Percentiles rank a stretch among this genome's conserved stretches.
Conservation (phyloP, 2,888 invertebrate species). For the Rambutsinella grinnellia region DNA sequence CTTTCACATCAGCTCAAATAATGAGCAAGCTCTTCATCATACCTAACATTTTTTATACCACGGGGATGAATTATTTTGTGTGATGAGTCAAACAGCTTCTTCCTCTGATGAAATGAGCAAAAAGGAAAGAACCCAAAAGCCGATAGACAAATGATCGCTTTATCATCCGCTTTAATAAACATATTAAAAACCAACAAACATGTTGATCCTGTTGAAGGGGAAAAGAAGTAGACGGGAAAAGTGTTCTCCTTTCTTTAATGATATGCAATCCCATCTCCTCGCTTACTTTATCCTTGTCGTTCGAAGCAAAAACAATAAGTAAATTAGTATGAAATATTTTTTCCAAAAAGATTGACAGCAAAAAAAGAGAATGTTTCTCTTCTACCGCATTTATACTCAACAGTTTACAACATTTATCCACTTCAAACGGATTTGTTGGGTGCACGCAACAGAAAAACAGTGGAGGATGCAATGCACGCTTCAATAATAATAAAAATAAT, state of each 20-base stretch:
- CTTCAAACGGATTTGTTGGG: constrained; percentile 35
- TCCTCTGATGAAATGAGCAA: constrained; percentile 33
- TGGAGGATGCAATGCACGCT: constrained; percentile 25
- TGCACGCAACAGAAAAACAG: constrained; percentile 45
- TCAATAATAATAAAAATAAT: constrained; percentile 17
- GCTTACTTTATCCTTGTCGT: too few species aligned
- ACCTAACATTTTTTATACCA: too few species aligned
- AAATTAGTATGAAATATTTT: constrained; percentile 34
- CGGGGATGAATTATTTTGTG: constrained; percentile 7
- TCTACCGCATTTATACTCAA: constrained; percentile 1
- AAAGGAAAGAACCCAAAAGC: too few species aligned
- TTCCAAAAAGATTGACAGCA: constrained; percentile 35
- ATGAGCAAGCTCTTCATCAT: too few species aligned
- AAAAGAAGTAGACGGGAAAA: too few species aligned
- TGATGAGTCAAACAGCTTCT: constrained; percentile 41
- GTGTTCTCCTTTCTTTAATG: not conserved
- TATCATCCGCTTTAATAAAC: constrained; percentile 22
- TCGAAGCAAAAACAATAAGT: constrained; percentile 27
- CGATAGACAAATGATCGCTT: too few species aligned
- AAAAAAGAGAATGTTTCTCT: too few species aligned
- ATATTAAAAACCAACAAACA: too few species aligned
- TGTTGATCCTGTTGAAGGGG: too few species aligned
- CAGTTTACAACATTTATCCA: constrained; percentile 46
- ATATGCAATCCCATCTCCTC: constrained; percentile 25
- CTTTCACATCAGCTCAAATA: constrained; percentile 16